A percentile compares a stretch with the other conserved stretches of the same genome.
These are phyloP conservation scores for Corella eumyota DNA, from an alignment of 23 tunicate species.

Conservation along the genomic window DNA sequence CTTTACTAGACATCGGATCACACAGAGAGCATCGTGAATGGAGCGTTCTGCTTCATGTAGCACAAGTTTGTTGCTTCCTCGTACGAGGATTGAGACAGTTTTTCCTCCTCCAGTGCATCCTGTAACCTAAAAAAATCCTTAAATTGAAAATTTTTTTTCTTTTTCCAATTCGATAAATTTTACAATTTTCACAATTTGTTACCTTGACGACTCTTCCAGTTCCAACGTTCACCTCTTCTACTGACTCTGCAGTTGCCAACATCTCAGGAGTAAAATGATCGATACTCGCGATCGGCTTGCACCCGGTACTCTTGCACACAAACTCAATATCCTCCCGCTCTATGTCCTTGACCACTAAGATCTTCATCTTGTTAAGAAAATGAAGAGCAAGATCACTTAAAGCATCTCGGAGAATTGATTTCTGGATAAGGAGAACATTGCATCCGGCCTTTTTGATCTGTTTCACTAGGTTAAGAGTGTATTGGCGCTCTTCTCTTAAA, in stretches of 20 bases:
- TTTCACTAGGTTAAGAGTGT: slow-evolving; percentile 92
- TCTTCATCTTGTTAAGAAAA: slow-evolving; percentile 94
- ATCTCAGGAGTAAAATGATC: slow-evolving; percentile 93
- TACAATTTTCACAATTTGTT: not conserved
- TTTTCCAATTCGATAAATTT: not conserved
- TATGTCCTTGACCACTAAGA: slow-evolving; percentile 88
- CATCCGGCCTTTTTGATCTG: slow-evolving; percentile 94
- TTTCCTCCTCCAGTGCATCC: slow-evolving; percentile 47
- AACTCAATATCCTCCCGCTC: slow-evolving; percentile 95
- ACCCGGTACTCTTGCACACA: slow-evolving; percentile 92
- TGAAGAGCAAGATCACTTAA: slow-evolving; percentile 90
- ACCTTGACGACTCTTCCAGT: slow-evolving; percentile 90
- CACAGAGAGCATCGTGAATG: slow-evolving; percentile 95
- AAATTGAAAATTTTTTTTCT: not conserved
- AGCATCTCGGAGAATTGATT: slow-evolving; percentile 94
- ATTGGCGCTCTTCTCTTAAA: slow-evolving; percentile 88
- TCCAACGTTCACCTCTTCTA: slow-evolving; percentile 91
- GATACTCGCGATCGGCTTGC: slow-evolving; percentile 92
- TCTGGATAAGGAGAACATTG: slow-evolving; percentile 90
- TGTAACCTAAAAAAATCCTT: slow-evolving; percentile 43
- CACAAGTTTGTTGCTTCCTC: slow-evolving; percentile 88
- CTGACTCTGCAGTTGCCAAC: slow-evolving; percentile 90
- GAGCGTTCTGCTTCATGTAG: slow-evolving; percentile 96
- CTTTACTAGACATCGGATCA: slow-evolving; percentile 91
- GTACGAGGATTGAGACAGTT: slow-evolving; percentile 83